Evolutionary conservation across 2,797 vertebrate species (phyloP).

Genomic region (Coendou prehensilis): DNA sequence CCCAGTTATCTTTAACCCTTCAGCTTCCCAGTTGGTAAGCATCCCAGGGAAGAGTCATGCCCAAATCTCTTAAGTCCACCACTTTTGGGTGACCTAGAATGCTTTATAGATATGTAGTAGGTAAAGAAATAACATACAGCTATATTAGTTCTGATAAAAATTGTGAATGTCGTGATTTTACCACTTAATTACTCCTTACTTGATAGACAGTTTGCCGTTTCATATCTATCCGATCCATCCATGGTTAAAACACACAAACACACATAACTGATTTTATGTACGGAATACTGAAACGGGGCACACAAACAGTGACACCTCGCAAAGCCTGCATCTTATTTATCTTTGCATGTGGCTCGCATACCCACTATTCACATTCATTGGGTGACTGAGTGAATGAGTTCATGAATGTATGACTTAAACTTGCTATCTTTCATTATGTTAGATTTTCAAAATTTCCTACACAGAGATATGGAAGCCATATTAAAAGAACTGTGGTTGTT

Average conservation of each 20-base stretch:
- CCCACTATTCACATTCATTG: neutral
- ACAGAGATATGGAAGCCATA: slow-evolving; percentile 43
- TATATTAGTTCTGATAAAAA: neutral
- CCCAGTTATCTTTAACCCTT: neutral
- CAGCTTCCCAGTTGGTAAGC: neutral
- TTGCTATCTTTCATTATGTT: slow-evolving; percentile 35
- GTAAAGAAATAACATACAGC: slow-evolving; percentile 19
- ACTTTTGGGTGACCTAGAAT: neutral
- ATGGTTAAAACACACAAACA: neutral
- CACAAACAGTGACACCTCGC: neutral
- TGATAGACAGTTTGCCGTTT: slow-evolving; percentile 16
- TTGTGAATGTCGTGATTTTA: neutral
- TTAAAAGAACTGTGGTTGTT: slow-evolving; percentile 30
- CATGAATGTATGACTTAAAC: slow-evolving; percentile 44
- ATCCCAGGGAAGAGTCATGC: neutral
- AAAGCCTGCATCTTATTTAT: neutral
- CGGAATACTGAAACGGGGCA: neutral
- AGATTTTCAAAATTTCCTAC: slow-evolving; percentile 25
- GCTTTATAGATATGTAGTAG: neutral
- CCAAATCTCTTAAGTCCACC: neutral
- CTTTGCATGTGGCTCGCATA: neutral
- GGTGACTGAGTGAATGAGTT: neutral
- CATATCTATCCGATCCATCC: neutral
- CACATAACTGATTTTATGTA: neutral
- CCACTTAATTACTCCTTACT: neutral